phyloP scores from a whole-genome alignment of 2,113 vertebrate genomes.

The Cyprinodon variegatus region DNA sequence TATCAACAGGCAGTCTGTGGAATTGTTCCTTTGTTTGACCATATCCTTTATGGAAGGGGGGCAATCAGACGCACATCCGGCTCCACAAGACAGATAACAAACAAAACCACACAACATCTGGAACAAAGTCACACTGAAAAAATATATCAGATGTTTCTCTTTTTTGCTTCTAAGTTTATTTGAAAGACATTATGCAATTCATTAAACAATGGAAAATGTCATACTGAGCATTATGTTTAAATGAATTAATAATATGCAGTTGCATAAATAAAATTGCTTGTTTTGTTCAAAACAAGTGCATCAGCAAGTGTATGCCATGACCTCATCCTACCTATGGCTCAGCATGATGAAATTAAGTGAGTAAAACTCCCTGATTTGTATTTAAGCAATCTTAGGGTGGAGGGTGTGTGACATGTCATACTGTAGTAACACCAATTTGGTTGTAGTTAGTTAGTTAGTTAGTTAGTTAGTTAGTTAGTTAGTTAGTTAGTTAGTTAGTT shows the following conservation, averaged over 20 bases:
- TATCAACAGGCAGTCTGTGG: conserved; percentile 43
- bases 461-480: no score
- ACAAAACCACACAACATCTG: conserved; percentile 28
- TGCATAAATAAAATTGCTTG: not conserved
- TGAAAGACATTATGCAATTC: not conserved
- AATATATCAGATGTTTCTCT: conserved; percentile 5
- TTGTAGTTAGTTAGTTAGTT: no score
- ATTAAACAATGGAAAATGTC: not conserved
- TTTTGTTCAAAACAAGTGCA: not conserved
- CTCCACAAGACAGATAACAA: conserved; percentile 48
- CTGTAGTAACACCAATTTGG: not conserved
- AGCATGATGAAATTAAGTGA: conserved; percentile 23
- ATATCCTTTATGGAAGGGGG: conserved; percentile 70
- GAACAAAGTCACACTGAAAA: not conserved
- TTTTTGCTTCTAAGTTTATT: not conserved
- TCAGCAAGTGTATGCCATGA: conserved; percentile 11
- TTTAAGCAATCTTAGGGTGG: not conserved
- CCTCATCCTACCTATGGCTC: not conserved
- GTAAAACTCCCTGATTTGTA: not conserved
- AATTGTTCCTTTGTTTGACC: conserved; percentile 74
- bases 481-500: no score
- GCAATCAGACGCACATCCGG: conserved; percentile 56
- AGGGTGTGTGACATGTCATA: not conserved
- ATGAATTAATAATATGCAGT: not conserved
- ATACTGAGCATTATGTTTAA: not conserved